phyloP scores from a whole-genome alignment of 2,113 vertebrate genomes.

The Carassius auratus region DNA sequence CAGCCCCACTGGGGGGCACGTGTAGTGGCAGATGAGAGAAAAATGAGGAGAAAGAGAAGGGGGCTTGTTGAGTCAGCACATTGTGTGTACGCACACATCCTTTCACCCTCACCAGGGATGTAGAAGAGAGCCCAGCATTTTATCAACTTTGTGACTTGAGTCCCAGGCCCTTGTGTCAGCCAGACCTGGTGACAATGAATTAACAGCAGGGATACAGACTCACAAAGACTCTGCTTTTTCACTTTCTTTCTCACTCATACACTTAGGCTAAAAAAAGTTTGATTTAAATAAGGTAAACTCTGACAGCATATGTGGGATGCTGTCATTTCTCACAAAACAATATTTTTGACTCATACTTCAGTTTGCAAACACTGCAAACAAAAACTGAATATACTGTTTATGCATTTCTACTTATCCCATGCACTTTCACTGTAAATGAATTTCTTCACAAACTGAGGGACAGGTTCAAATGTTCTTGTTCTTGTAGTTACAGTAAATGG shows the following conservation, averaged over 20 bases:
- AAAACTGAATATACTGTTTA: background rate
- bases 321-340: background rate
- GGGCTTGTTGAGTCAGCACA: constrained; percentile 35
- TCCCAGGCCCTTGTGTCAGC: constrained; percentile 1
- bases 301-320: background rate
- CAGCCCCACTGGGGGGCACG: background rate
- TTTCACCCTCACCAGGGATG: background rate
- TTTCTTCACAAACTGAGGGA: background rate
- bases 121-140: constrained; percentile 23
- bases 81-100: background rate
- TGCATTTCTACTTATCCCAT: background rate
- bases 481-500: background rate
- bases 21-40: background rate
- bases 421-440: background rate
- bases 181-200: constrained; percentile 37
- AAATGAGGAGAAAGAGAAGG: background rate
- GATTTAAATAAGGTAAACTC: background rate
- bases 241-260: background rate
- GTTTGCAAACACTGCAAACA: background rate
- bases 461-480: background rate
- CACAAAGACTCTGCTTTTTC: background rate
- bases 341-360: background rate
- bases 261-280: background rate
- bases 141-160: constrained; percentile 44
- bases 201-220: constrained; percentile 3